Evolutionary conservation across 2,888 invertebrate genomes (phyloP).

Genomic region (Anodontia alba): DNA sequence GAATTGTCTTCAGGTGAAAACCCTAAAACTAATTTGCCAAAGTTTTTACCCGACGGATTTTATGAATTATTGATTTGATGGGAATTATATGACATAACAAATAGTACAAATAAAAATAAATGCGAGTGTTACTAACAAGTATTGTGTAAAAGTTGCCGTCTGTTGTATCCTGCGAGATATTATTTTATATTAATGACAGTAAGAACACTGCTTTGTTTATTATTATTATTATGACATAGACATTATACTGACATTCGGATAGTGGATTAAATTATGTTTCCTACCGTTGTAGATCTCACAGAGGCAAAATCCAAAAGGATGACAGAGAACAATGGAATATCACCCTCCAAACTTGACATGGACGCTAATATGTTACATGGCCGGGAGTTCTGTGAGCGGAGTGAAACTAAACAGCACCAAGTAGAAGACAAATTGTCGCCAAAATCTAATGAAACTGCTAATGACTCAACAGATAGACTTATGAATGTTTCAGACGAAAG

Average conservation of each 20-base stretch:
- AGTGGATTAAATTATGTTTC: too few species aligned
- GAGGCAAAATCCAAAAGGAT: conserved; percentile 43
- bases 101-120: too few species aligned
- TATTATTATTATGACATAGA: too few species aligned
- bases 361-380: conserved; percentile 37
- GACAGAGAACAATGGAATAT: conserved; percentile 19
- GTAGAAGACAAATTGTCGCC: conserved; percentile 41
- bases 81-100: too few species aligned
- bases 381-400: conserved; percentile 30
- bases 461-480: conserved; percentile 55
- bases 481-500: conserved; percentile 34
- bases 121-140: too few species aligned
- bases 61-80: too few species aligned
- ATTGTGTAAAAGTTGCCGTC: too few species aligned
- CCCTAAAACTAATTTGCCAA: conserved; percentile 7
- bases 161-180: too few species aligned
- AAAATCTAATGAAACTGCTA: conserved; percentile 40
- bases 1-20: neutral
- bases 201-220: too few species aligned
- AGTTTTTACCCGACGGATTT: too few species aligned
- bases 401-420: conserved; percentile 23
- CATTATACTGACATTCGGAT: too few species aligned
- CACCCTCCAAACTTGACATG: conserved; percentile 41
- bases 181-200: too few species aligned
- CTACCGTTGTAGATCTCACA: conserved; percentile 47